Evolutionary conservation across 2,797 vertebrate species (phyloP).

Genomic region (Coreius guichenoti): DNA sequence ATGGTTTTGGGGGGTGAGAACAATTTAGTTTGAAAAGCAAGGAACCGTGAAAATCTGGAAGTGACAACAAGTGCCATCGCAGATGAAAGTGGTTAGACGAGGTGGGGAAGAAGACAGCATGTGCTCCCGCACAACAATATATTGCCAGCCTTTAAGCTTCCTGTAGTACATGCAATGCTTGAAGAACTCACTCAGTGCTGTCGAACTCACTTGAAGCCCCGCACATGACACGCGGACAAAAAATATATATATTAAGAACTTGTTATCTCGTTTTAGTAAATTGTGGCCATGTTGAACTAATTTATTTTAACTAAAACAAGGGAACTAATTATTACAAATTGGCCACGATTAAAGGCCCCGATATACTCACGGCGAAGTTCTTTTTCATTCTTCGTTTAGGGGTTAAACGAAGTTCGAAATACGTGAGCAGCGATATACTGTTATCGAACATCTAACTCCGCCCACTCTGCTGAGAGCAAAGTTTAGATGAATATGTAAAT

Average conservation of each 20-base stretch:
- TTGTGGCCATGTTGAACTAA: too few relatives aligned
- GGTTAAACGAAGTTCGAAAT: too few relatives aligned
- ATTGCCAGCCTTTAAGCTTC: constrained; percentile 8
- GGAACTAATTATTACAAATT: too few relatives aligned
- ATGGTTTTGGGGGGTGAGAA: not conserved
- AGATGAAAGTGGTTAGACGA: constrained; percentile 44
- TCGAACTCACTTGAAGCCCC: too few relatives aligned
- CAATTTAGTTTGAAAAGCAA: constrained; percentile 12
- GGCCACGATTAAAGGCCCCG: too few relatives aligned
- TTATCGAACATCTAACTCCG: too few relatives aligned
- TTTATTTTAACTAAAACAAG: too few relatives aligned
- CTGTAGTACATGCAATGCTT: not conserved
- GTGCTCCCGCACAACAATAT: constrained; percentile 2
- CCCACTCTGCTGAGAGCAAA: too few relatives aligned
- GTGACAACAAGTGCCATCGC: constrained; percentile 26
- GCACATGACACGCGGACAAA: not conserved
- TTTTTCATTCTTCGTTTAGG: too few relatives aligned
- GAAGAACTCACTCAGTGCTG: not conserved
- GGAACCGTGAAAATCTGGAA: constrained; percentile 36
- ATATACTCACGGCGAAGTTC: too few relatives aligned
- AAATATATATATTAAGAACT: not conserved
- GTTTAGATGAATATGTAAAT: too few relatives aligned
- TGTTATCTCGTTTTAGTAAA: not conserved
- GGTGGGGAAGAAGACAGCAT: constrained; percentile 13
- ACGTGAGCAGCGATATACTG: too few relatives aligned